Conservation (phyloP, 1,140 invertebrate genomes). For the Bombus superbus region DNA sequence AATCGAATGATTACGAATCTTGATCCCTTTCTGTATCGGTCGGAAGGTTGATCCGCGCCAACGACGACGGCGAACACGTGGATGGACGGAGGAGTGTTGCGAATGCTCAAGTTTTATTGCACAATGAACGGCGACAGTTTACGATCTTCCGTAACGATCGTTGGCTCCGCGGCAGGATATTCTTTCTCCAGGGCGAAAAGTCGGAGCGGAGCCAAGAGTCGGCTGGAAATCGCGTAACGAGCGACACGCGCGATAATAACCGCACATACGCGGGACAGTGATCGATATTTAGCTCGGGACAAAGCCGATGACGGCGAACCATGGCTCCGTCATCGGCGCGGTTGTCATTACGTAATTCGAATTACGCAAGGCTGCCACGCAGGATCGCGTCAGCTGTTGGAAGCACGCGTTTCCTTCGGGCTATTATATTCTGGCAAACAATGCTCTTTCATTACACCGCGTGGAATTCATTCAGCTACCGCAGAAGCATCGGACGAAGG, state of each 20-base stretch:
- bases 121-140: constrained; percentile 19
- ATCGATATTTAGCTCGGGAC: constrained; percentile 60
- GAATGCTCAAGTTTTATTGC: constrained; percentile 31
- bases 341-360: constrained; percentile 55
- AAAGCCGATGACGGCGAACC: constrained; percentile 52
- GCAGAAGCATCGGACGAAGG: neutral
- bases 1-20: no score
- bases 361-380: constrained; percentile 52
- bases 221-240: constrained; percentile 26
- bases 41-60: neutral
- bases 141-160: constrained; percentile 26
- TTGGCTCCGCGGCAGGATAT: neutral
- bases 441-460: constrained; percentile 36
- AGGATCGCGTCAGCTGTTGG: constrained; percentile 60
- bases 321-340: constrained; percentile 28
- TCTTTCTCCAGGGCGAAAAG: neutral
- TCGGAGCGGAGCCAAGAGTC: neutral
- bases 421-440: constrained; percentile 44
- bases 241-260: constrained; percentile 40
- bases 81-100: constrained; percentile 8
- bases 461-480: constrained; percentile 6
- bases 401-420: constrained; percentile 41
- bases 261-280: constrained; percentile 29
- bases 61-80: neutral
- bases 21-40: no score